These are phyloP conservation scores for Nothobranchius furzeri DNA, from an alignment of 2,113 vertebrate genomes.

Conservation along the genomic window DNA sequence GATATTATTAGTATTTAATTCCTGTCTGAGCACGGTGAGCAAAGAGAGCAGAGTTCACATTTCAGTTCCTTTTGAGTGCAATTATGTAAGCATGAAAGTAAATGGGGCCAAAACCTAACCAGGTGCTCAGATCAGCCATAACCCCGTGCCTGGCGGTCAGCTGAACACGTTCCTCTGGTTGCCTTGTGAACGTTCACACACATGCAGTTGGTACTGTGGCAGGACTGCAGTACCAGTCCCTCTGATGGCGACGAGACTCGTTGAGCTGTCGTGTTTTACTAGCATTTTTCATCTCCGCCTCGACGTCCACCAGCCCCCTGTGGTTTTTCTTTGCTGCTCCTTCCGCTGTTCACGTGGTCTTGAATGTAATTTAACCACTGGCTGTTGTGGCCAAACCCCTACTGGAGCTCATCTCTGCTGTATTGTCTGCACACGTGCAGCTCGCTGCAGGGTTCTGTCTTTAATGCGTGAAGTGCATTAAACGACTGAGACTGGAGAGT, in stretches of 20 bases:
- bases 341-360: slow-evolving; percentile 31
- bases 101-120: slow-evolving; percentile 34
- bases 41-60: slow-evolving; percentile 11
- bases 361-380: slow-evolving; percentile 65
- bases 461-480: slow-evolving; percentile 30
- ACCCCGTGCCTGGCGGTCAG: slow-evolving; percentile 52
- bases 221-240: slow-evolving; percentile 25
- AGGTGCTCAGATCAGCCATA: slow-evolving; percentile 53
- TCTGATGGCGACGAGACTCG: slow-evolving; percentile 4
- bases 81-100: neutral
- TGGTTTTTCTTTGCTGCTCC: neutral
- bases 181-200: slow-evolving; percentile 50
- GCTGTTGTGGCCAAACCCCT: slow-evolving; percentile 18
- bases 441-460: slow-evolving; percentile 28
- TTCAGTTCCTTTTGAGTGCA: neutral
- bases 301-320: slow-evolving; percentile 34
- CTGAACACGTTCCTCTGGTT: slow-evolving; percentile 51
- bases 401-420: slow-evolving; percentile 9
- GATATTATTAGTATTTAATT: slow-evolving; percentile 7
- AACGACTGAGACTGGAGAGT: neutral
- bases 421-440: slow-evolving; percentile 3
- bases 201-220: slow-evolving; percentile 38
- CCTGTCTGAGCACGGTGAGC: slow-evolving; percentile 29
- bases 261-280: neutral
- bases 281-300: slow-evolving; percentile 33